Conservation (phyloP, 1,140 invertebrate species). For the Vanessa tameamea region DNA sequence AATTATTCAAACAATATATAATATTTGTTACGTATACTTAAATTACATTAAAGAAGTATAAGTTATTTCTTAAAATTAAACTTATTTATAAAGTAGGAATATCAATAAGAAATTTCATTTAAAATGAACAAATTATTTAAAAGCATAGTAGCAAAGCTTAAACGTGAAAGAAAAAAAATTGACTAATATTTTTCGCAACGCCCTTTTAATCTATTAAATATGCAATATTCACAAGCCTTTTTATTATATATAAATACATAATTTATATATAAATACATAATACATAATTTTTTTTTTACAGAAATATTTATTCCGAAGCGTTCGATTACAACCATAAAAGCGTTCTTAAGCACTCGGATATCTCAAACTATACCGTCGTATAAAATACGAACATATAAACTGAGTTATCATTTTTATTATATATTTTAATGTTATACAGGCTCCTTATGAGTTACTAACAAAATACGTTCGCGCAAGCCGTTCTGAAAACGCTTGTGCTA, state of each 20-base stretch:
- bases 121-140: conserved; percentile 28
- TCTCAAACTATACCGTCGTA: not conserved
- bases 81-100: conserved; percentile 20
- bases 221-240: conserved; percentile 73
- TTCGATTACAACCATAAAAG: conserved; percentile 43
- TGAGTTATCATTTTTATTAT: not conserved
- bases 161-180: conserved; percentile 27
- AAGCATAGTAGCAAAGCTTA: conserved; percentile 43
- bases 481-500: not conserved
- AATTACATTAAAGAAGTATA: conserved; percentile 19
- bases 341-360: conserved; percentile 6
- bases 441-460: not conserved
- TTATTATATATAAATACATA: too few species aligned
- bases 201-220: conserved; percentile 45
- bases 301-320: conserved; percentile 38
- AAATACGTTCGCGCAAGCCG: not conserved
- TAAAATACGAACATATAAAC: not conserved
- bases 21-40: conserved; percentile 13
- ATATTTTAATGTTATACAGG: not conserved
- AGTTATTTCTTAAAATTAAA: conserved; percentile 29
- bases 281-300: conserved; percentile 18
- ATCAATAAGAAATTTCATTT: conserved; percentile 25
- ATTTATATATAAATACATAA: too few species aligned
- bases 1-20: not conserved
- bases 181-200: conserved; percentile 42